phyloP scores from a whole-genome alignment of 2,888 invertebrate genomes.

The Bruchidius siliquastri region DNA sequence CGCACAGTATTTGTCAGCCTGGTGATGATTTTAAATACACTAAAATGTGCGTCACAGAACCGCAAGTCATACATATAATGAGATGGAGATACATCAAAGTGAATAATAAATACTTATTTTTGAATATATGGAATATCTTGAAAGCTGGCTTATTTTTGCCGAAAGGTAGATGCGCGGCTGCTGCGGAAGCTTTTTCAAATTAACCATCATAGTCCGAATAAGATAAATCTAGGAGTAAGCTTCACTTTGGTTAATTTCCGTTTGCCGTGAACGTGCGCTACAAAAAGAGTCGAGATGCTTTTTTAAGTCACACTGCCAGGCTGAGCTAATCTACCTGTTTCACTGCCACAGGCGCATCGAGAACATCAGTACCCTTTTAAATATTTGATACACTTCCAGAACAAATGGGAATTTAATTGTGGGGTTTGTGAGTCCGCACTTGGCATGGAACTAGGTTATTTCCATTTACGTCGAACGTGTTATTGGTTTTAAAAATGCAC shows the following conservation, averaged over 20 bases:
- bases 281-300: neutral
- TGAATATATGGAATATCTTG: too few species aligned
- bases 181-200: neutral
- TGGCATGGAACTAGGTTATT: neutral
- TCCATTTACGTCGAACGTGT: neutral
- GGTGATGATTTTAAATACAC: too few species aligned
- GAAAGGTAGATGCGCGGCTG: too few species aligned
- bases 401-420: neutral
- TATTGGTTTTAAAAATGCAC: neutral
- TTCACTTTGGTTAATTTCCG: neutral
- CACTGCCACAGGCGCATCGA: neutral
- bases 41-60: too few species aligned
- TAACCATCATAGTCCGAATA: neutral
- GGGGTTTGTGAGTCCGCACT: neutral
- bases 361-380: neutral
- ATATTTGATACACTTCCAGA: neutral
- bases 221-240: neutral
- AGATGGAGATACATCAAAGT: too few species aligned
- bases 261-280: neutral
- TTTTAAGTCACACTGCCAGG: neutral
- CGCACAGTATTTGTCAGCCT: too few species aligned
- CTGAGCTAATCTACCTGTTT: neutral
- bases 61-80: too few species aligned
- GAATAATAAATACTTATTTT: too few species aligned
- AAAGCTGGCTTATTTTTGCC: too few species aligned